phyloP scores from a whole-genome alignment of 1,140 invertebrate species.

The Philotrypesis tridentata region DNA sequence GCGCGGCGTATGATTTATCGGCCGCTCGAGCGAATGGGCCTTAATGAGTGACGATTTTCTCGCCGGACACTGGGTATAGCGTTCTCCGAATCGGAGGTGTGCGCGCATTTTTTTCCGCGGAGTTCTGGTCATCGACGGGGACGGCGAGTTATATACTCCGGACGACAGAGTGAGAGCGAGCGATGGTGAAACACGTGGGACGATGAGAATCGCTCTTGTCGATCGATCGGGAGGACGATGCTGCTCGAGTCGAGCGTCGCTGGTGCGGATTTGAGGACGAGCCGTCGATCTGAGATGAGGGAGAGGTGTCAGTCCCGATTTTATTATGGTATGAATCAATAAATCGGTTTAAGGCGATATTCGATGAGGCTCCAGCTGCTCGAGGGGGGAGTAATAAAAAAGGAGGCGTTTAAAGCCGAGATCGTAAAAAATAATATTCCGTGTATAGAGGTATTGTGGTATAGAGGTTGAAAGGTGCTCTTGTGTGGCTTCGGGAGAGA shows the following conservation, averaged over 20 bases:
- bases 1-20: background rate
- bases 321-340: slow-evolving; percentile 12
- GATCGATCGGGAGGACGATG: too few species aligned
- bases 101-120: too few species aligned
- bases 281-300: background rate
- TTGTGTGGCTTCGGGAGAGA: background rate
- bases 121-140: too few species aligned
- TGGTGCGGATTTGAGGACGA: too few species aligned
- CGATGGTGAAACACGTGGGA: too few species aligned
- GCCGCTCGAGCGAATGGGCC: background rate
- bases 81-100: background rate
- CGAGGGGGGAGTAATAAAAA: background rate
- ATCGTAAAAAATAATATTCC: background rate
- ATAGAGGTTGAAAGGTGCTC: too few species aligned
- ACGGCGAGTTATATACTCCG: too few species aligned
- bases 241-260: too few species aligned
- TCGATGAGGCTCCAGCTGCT: too few species aligned
- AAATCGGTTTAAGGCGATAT: background rate
- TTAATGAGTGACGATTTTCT: background rate
- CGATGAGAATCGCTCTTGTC: too few species aligned
- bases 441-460: too few species aligned
- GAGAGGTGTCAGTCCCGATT: background rate
- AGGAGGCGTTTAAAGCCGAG: background rate
- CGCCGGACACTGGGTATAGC: background rate
- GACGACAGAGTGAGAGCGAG: too few species aligned